Conservation (phyloP, 2,113 vertebrate genomes). For the Sakesphorus luctuosus region DNA sequence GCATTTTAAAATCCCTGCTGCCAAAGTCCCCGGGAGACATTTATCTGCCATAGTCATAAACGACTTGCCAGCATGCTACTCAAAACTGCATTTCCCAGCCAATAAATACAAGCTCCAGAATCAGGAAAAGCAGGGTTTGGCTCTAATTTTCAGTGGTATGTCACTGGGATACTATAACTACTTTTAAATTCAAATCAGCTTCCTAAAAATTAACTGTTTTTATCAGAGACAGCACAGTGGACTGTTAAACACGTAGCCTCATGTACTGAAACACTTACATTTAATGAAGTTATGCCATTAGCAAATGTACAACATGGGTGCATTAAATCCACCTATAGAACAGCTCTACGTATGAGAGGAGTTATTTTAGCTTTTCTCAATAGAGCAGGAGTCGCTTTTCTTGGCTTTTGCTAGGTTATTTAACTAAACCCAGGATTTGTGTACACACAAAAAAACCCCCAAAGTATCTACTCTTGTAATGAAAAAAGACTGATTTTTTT, state of each 20-base stretch:
- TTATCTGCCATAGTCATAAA: slow-evolving; percentile 64
- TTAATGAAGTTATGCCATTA: slow-evolving; percentile 74
- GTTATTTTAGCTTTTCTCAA: slow-evolving; percentile 61
- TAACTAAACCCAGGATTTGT: slow-evolving; percentile 46
- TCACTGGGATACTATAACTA: slow-evolving; percentile 54
- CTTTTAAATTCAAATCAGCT: slow-evolving; percentile 60
- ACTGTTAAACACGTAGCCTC: slow-evolving; percentile 70
- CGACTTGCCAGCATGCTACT: slow-evolving; percentile 56
- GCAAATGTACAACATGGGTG: slow-evolving; percentile 75
- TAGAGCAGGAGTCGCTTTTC: slow-evolving; percentile 49
- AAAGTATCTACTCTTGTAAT: slow-evolving; percentile 60
- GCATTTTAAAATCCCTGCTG: slow-evolving; percentile 63
- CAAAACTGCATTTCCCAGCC: slow-evolving; percentile 53
- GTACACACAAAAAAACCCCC: not conserved
- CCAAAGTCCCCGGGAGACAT: slow-evolving; percentile 55
- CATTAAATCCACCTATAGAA: slow-evolving; percentile 68
- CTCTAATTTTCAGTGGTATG: slow-evolving; percentile 64
- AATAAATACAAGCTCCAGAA: slow-evolving; percentile 65
- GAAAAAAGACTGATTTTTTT: slow-evolving; percentile 60
- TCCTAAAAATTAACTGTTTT: slow-evolving; percentile 65
- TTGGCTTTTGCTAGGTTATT: slow-evolving; percentile 52
- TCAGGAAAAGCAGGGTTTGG: slow-evolving; percentile 36
- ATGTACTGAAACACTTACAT: slow-evolving; percentile 75
- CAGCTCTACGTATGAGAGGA: slow-evolving; percentile 47
- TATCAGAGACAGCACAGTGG: slow-evolving; percentile 64